phyloP scores from a whole-genome alignment of 2,113 vertebrate genomes.

The Rallus limicola region DNA sequence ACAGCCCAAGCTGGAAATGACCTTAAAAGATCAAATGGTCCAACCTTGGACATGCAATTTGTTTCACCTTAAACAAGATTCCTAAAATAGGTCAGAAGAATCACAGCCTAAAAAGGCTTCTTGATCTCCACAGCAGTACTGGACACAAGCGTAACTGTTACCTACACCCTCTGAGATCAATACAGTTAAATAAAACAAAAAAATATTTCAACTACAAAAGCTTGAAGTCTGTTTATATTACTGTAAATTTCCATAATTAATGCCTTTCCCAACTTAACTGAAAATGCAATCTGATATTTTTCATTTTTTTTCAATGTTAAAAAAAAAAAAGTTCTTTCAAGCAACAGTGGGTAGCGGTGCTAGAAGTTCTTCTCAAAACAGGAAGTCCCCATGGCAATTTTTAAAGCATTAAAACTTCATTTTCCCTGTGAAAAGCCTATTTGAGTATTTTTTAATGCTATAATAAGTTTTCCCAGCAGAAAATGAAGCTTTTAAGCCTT shows the following conservation, averaged over 20 bases:
- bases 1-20: neutral
- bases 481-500: conserved; percentile 60
- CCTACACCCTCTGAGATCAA: neutral
- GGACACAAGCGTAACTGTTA: neutral
- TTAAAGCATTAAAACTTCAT: conserved; percentile 19
- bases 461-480: conserved; percentile 59
- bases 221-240: neutral
- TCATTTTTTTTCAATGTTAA: neutral
- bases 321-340: neutral
- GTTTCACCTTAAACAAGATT: neutral
- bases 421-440: conserved; percentile 37
- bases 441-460: conserved; percentile 43
- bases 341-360: neutral
- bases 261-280: neutral
- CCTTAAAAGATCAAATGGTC: neutral
- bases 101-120: neutral
- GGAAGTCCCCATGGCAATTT: conserved; percentile 2
- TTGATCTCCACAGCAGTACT: neutral
- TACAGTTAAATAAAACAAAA: neutral
- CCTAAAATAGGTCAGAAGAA: neutral
- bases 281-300: conserved; percentile 2
- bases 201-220: neutral
- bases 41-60: neutral
- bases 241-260: neutral
- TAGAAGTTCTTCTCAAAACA: conserved; percentile 13